These are phyloP conservation scores for Lithobates sylvaticus DNA, from an alignment of 2,797 vertebrate genomes.

Conservation along the genomic window DNA sequence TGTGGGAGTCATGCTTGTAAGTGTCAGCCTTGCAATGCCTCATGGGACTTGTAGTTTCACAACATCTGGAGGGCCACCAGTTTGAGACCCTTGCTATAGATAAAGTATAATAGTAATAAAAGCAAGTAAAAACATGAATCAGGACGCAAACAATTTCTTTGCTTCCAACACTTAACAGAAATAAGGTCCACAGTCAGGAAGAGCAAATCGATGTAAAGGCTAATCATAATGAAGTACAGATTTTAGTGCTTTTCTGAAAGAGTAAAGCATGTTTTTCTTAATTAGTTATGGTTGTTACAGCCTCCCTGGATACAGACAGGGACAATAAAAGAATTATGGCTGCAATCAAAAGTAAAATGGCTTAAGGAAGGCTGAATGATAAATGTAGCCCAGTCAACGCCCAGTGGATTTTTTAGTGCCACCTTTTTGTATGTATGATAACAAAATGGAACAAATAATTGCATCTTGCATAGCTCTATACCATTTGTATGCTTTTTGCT, in stretches of 20 bases:
- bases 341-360: not conserved
- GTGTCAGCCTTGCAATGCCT: no score
- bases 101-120: not conserved
- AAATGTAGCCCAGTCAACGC: not conserved
- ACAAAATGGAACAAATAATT: not conserved
- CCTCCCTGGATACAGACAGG: not conserved
- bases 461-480: no score
- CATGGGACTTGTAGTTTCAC: no score
- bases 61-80: no score
- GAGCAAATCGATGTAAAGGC: not conserved
- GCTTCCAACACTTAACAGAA: not conserved
- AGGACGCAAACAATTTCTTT: not conserved
- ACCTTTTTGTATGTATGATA: not conserved
- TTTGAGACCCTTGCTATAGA: no score
- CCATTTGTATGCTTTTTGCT: not conserved
- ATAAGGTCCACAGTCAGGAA: not conserved
- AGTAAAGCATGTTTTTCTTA: not conserved
- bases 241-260: conserved; percentile 1
- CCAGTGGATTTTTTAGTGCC: not conserved
- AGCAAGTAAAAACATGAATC: not conserved
- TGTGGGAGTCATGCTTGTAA: no score
- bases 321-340: not conserved
- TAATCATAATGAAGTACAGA: not conserved
- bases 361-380: not conserved
- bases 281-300: not conserved